Base-by-base conservation (phyloP, 1,140 invertebrate species). In the Heliconius nattereri region DNA sequence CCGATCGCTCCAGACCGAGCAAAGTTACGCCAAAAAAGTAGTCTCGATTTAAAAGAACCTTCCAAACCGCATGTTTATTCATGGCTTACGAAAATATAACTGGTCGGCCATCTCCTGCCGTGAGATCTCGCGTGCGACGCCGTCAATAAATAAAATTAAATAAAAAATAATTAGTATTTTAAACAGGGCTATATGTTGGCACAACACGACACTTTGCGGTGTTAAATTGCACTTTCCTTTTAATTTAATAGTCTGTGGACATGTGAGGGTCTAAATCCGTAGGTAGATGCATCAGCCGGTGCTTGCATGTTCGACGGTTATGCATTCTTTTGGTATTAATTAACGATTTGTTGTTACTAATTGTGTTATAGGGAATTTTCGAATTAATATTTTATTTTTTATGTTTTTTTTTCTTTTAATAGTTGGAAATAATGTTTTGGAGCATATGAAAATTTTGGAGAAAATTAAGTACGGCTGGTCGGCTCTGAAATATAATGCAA, bases 71-170 rank as follows among this genome's bases (percentile, higher is more conserved):
- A 90, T 88, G 86, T 90, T 87, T 89, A 90, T 89, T 89, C 86
- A 89, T 87, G 82, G 76, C 79, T 80, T 74, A 75, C 83, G 74
- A 81, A 71, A 81, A 75, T 60, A 40, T 78, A 82, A 79, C 82
- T 77, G 79, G 79, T 84, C 74, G 71, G 73, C 37, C 85, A 75
- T 81, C 85, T 89, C 85, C 85, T 86, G 85, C 79, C 81, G 87
- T 37, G 84, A 82, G 80, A 49, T 60, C 80, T 91, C 84, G 89
- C 90, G 89, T 92, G 90, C 83, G 80, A 76, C 78, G 82, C 79
- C 86, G 83, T 81, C 87, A 88, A 90, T 90, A 91, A 91, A 91
- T 89, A 89, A 91, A 90, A 92, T 91, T 90, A 87, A 91, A 91
- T 87, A 89, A 90, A 91, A 90, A 90, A 90, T 89, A 91, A 90